Percentiles rank a stretch among this genome's conserved stretches.
These are phyloP conservation scores for Halcyon senegalensis DNA, from an alignment of 2,113 vertebrate genomes.

Conservation along the genomic window DNA sequence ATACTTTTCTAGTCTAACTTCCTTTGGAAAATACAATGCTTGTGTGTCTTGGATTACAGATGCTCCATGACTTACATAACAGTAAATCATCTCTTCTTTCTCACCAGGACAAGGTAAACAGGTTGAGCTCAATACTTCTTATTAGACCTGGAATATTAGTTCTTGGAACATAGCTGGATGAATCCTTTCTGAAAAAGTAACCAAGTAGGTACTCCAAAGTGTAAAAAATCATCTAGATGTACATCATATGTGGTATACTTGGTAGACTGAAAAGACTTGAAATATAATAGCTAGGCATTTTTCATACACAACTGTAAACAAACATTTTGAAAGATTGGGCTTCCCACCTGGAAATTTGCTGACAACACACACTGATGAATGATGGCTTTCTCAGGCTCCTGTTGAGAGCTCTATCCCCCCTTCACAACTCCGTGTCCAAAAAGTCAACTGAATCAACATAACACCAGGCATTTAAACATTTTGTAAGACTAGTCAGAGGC, in stretches of 20 bases:
- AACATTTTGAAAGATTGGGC: slow-evolving; percentile 17
- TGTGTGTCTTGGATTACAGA: background rate
- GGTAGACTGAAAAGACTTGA: background rate
- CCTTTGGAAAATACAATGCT: background rate
- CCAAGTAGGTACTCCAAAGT: background rate
- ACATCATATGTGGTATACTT: background rate
- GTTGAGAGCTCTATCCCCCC: background rate
- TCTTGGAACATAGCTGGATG: background rate
- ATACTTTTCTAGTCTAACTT: background rate
- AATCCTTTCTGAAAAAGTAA: background rate
- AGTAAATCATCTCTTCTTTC: background rate
- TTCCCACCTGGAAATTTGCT: slow-evolving; percentile 39
- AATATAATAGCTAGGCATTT: slow-evolving; percentile 5
- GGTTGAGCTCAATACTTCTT: background rate
- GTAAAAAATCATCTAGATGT: background rate
- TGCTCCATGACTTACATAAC: background rate
- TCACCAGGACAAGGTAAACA: background rate
- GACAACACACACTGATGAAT: slow-evolving; percentile 32
- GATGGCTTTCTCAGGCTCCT: slow-evolving; percentile 3
- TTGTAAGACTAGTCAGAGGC: background rate
- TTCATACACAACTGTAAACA: background rate
- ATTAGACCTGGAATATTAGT: background rate
- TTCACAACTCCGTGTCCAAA: background rate
- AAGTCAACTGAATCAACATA: slow-evolving; percentile 39
- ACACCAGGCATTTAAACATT: background rate